phyloP scores from a whole-genome alignment of 2,888 invertebrate genomes.

The Conomelus anceps region DNA sequence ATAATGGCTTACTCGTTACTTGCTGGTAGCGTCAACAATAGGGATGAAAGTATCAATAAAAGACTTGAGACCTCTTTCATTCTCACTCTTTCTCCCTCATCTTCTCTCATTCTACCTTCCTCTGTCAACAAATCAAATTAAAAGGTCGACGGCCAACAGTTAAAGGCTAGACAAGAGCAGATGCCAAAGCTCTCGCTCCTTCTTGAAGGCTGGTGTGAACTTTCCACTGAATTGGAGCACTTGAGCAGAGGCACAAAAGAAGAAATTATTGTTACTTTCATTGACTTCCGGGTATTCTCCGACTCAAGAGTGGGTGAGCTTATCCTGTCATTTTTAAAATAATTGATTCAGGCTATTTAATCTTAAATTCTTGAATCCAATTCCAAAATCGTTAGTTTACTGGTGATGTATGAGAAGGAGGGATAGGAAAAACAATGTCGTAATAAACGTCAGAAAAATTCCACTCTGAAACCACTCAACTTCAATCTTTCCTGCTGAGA shows the following conservation, averaged over 20 bases:
- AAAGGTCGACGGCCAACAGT: not conserved
- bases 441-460: too few relatives aligned
- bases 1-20: not conserved
- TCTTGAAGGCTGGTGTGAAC: not conserved
- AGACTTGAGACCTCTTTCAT: not conserved
- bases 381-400: too few relatives aligned
- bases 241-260: not conserved
- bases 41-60: not conserved
- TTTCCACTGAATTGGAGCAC: not conserved
- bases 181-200: not conserved
- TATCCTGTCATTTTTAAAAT: too few relatives aligned
- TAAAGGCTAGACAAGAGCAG: not conserved
- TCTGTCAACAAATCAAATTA: not conserved
- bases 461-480: too few relatives aligned
- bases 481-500: too few relatives aligned
- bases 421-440: too few relatives aligned
- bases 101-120: not conserved
- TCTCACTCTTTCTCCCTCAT: not conserved
- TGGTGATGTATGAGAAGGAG: too few relatives aligned
- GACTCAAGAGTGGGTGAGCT: too few relatives aligned
- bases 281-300: not conserved
- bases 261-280: not conserved
- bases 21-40: not conserved
- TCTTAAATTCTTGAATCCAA: too few relatives aligned
- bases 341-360: too few relatives aligned